Percentiles rank a stretch among this genome's conserved stretches.
phyloP scores from a whole-genome alignment of 1,140 invertebrate genomes.

The Penaeus indicus region DNA sequence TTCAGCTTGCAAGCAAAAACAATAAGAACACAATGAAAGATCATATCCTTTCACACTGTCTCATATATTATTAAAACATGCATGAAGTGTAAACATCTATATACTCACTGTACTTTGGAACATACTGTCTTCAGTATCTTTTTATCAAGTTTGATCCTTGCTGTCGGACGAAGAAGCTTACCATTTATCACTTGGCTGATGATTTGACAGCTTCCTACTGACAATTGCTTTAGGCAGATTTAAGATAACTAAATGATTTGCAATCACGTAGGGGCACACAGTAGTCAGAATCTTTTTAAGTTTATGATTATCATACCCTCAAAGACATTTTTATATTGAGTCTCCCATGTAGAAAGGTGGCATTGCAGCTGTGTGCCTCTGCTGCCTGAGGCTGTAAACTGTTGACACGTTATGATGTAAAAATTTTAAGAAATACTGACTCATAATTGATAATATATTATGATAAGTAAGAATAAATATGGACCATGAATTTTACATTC shows the following conservation, averaged over 20 bases:
- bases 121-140: neutral
- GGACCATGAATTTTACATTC: constrained; percentile 56
- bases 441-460: constrained; percentile 31
- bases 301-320: neutral
- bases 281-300: neutral
- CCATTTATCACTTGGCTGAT: constrained; percentile 48
- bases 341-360: no score
- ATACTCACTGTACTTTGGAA: no score
- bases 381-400: constrained; percentile 26
- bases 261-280: constrained; percentile 5
- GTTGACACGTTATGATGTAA: constrained; percentile 17
- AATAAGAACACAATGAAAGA: no score
- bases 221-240: neutral
- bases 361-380: constrained; percentile 3
- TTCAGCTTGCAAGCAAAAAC: no score
- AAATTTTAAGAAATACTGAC: constrained; percentile 34
- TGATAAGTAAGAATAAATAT: constrained; percentile 38
- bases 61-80: no score
- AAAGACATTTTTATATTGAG: no score
- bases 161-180: constrained; percentile 41
- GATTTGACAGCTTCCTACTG: constrained; percentile 57
- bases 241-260: constrained; percentile 9
- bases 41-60: no score
- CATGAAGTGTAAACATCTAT: no score
- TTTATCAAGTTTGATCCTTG: constrained; percentile 44